Percentiles rank a stretch among this genome's conserved stretches.
These are phyloP conservation scores for cat (Felis catus) DNA, from an alignment of 2,113 vertebrate species.

Conservation along the genomic window F.catus_Fca126_mat1.0 CM031412.1:115710001-115710500, in stretches of 20 bases:
- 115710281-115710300: background rate
- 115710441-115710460: constrained; percentile 13
- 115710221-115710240: background rate
- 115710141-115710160: background rate
- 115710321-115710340: background rate
- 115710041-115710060: background rate
- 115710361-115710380: background rate
- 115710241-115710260: background rate
- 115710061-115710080: background rate
- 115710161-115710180: background rate
- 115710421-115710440: background rate
- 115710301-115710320: background rate
- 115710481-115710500: background rate
- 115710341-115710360: background rate
- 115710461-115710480: background rate
- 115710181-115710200: background rate
- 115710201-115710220: background rate
- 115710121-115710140: background rate
- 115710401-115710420: background rate
- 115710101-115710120: background rate
- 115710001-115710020: background rate
- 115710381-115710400: background rate
- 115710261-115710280: background rate
- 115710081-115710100: background rate
- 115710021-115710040: background rate